Evolutionary conservation across 2,113 vertebrate genomes (phyloP).

Genomic region (Saimiri boliviensis): DNA sequence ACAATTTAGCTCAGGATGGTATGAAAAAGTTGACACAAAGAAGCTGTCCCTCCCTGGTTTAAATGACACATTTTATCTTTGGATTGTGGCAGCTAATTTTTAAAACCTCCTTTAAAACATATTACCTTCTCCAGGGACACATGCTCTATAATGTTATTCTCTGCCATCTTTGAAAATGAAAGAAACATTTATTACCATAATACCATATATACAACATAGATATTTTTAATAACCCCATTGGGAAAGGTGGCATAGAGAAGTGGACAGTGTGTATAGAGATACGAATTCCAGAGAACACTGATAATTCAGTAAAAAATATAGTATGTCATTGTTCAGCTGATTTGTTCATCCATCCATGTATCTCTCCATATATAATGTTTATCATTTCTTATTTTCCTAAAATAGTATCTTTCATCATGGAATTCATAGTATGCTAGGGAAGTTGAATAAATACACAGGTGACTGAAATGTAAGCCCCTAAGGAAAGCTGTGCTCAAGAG

Average conservation of each 20-base stretch:
- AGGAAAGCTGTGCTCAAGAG: neutral
- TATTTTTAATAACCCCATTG: neutral
- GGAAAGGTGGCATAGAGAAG: neutral
- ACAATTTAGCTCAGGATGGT: neutral
- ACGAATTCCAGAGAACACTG: neutral
- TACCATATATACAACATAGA: neutral
- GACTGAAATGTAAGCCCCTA: neutral
- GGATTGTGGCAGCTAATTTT: slow-evolving; percentile 28
- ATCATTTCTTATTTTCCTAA: neutral
- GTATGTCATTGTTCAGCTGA: neutral
- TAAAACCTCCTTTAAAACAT: slow-evolving; percentile 14
- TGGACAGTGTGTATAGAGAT: neutral
- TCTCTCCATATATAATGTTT: neutral
- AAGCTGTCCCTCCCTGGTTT: neutral
- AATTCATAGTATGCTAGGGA: neutral
- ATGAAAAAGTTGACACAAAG: slow-evolving; percentile 38
- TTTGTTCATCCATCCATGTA: neutral
- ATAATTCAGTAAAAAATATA: neutral
- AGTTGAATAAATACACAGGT: neutral
- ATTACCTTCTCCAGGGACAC: slow-evolving; percentile 30
- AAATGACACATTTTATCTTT: slow-evolving; percentile 39
- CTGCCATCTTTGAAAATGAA: neutral
- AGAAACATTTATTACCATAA: neutral
- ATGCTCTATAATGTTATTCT: slow-evolving; percentile 7
- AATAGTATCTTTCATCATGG: neutral